Evolutionary conservation across 2,888 invertebrate genomes (phyloP).

Genomic region (Chirona hameri): DNA sequence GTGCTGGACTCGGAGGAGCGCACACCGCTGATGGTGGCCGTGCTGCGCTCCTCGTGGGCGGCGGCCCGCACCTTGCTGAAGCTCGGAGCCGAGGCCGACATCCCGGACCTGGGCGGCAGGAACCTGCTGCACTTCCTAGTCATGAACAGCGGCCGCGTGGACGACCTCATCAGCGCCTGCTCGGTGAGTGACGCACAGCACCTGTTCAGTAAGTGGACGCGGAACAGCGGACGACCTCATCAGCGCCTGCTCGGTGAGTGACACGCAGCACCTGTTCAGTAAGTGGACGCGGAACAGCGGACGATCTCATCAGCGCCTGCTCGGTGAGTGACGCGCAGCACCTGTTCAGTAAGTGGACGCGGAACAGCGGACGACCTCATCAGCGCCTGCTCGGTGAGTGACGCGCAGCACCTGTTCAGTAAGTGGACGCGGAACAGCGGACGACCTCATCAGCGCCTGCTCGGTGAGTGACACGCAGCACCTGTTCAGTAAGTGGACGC

Average conservation of each 20-base stretch:
- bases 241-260: neutral
- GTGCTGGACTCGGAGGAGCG: slow-evolving; percentile 44
- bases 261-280: too few relatives aligned
- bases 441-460: neutral
- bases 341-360: too few relatives aligned
- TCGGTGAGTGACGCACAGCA: neutral
- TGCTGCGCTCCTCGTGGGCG: slow-evolving; percentile 76
- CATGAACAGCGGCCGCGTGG: slow-evolving; percentile 75
- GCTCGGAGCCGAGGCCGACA: slow-evolving; percentile 68
- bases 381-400: neutral
- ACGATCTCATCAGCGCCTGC: neutral
- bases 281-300: too few relatives aligned
- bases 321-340: neutral
- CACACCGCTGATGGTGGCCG: slow-evolving; percentile 75
- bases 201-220: too few relatives aligned
- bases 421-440: too few relatives aligned
- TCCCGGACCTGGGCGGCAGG: slow-evolving; percentile 74
- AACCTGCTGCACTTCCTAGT: slow-evolving; percentile 83
- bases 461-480: too few relatives aligned
- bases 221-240: neutral
- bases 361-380: neutral
- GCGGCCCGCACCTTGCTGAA: slow-evolving; percentile 70
- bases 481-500: too few relatives aligned
- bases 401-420: neutral
- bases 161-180: slow-evolving; percentile 57